These are phyloP conservation scores for Catostylus mosaicus DNA, from an alignment of 30 jellyfish, hydroid and myxozoan species.

Conservation along the genomic window DNA sequence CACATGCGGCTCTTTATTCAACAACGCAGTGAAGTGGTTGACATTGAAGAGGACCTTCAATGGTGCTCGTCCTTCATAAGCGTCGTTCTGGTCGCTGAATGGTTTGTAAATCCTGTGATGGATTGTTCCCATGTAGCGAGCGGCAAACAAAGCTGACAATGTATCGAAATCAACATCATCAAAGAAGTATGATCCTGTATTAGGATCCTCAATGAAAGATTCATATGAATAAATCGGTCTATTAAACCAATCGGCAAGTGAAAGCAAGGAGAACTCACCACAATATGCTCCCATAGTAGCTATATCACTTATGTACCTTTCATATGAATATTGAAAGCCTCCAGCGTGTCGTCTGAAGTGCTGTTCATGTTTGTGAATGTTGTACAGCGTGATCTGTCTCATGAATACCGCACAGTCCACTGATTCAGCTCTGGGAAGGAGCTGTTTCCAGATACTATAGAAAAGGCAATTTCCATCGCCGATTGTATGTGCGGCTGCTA, in stretches of 20 bases:
- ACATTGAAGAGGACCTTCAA: neutral
- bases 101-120: neutral
- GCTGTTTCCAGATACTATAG: conserved; percentile 11
- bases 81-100: neutral
- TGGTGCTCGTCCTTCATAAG: neutral
- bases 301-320: neutral
- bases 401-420: neutral
- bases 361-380: neutral
- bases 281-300: neutral
- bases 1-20: neutral
- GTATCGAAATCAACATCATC: neutral
- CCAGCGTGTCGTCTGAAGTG: neutral
- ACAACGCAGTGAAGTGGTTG: neutral
- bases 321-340: neutral
- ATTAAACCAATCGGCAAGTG: neutral
- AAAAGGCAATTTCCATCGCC: conserved; percentile 29
- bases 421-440: neutral
- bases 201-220: neutral
- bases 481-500: neutral
- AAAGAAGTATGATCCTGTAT: neutral
- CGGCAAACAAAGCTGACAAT: neutral
- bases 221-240: neutral
- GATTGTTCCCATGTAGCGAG: neutral
- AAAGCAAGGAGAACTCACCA: neutral
- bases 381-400: too few relatives aligned